Evolutionary conservation across 2,113 vertebrate genomes (phyloP), one percentile per base, ranked within the genome.

Genomic region (Rhinolophus ferrumequinum): DNA sequence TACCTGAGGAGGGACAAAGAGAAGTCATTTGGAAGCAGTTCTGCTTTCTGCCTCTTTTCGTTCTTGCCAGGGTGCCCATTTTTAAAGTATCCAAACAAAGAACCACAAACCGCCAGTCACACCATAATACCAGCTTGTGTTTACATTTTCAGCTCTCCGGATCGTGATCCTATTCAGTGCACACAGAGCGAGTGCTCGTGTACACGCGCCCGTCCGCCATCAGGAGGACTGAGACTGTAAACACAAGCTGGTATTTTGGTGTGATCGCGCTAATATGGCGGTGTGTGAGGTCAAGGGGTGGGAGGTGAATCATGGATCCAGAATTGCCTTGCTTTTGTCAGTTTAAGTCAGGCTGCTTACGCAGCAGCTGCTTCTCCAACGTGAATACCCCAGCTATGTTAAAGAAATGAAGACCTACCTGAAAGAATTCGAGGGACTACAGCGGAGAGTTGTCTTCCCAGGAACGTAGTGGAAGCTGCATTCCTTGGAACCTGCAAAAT

Each of bases 211-310:
- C 97, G 98, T 98, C 98, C 98, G 98, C 98, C 98, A 98, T 98
- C 98, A 98, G 98, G 98, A 98, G 98, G 82, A 97, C 97, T 28
- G 96, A 94, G 97, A 98, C 98, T 98, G 98, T 99, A 99, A 99
- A 99, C 98, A 99, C 98, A 99, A 99, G 98, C 98, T 99, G 98
- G 98, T 99, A 99, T 99, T 99, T 99, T 98, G 98, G 98, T 98
- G 98, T 96, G 98, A 98, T 98, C 98, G 98, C 98, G 98, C 98
- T 98, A 99, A 99, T 98, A 99, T 98, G 98, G 98, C 98, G 98
- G 96, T 98, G 98, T 98, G 98, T 97, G 97, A 96, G 98, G 98
- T 99, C 98, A 0, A 97, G 97, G 96, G 98, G 98, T 98, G 98
- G 98, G 98, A 98, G 98, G 98, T 98, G 98, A 98, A 98, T 98